Evolutionary conservation across 2,888 invertebrate genomes (phyloP).

Genomic region (Ochropacha duplaris): DNA sequence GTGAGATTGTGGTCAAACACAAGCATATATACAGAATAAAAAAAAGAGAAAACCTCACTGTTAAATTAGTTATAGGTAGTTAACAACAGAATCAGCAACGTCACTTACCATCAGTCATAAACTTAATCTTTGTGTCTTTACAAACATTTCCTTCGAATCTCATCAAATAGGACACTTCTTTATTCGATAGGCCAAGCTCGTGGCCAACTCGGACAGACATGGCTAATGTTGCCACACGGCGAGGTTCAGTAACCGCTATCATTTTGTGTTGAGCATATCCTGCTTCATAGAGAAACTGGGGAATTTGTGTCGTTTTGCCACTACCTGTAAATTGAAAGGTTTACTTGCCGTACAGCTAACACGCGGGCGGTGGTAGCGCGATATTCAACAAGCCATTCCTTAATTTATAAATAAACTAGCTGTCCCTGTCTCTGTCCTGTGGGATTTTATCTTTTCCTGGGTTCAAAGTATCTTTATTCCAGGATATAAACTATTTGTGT

Average conservation of each 20-base stretch:
- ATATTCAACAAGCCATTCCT: too few species aligned
- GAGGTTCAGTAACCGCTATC: slow-evolving; percentile 97
- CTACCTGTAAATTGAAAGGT: slow-evolving; percentile 82
- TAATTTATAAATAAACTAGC: too few species aligned
- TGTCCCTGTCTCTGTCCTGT: too few species aligned
- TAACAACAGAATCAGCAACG: too few species aligned
- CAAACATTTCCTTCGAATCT: slow-evolving; percentile 97
- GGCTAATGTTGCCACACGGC: slow-evolving; percentile 98
- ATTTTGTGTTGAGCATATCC: slow-evolving; percentile 92
- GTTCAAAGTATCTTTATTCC: too few species aligned
- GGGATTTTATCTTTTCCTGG: too few species aligned
- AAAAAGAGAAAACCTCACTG: neutral
- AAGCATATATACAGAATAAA: neutral
- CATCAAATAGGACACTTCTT: slow-evolving; percentile 94
- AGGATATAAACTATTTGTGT: too few species aligned
- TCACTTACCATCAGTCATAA: slow-evolving; percentile 95
- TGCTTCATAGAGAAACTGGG: slow-evolving; percentile 98
- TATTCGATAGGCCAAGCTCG: slow-evolving; percentile 91
- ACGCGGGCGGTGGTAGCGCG: too few species aligned
- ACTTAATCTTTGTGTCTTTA: slow-evolving; percentile 95
- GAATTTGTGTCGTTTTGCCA: slow-evolving; percentile 99
- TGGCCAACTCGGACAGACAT: slow-evolving; percentile 96
- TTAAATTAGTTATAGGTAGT: too few species aligned
- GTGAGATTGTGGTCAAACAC: too few species aligned
- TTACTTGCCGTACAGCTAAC: too few species aligned